Conservation (phyloP, 2,797 vertebrate species). For the Melanitta fusca region DNA sequence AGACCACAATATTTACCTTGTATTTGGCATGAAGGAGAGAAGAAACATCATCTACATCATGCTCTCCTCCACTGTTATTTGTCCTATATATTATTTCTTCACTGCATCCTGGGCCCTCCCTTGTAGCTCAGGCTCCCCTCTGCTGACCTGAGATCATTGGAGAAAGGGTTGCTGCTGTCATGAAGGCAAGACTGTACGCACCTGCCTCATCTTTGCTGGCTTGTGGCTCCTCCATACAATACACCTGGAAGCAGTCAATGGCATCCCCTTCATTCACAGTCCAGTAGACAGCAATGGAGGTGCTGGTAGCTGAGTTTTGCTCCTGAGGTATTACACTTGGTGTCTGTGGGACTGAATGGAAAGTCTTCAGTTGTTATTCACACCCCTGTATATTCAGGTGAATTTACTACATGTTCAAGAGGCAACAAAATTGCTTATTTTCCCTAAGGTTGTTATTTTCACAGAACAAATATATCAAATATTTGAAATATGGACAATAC, state of each 20-base stretch:
- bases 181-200: conserved; percentile 46
- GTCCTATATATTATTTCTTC: neutral
- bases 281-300: conserved; percentile 94
- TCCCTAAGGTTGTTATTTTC: neutral
- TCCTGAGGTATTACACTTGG: conserved; percentile 90
- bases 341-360: conserved; percentile 88
- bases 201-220: conserved; percentile 80
- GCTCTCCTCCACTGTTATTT: neutral
- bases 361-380: neutral
- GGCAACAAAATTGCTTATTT: neutral
- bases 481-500: neutral
- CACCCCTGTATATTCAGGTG: neutral
- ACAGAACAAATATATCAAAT: neutral
- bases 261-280: conserved; percentile 88
- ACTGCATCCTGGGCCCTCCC: neutral
- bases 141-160: neutral
- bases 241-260: conserved; percentile 96
- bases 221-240: conserved; percentile 93
- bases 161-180: neutral
- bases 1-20: neutral
- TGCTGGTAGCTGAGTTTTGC: conserved; percentile 89
- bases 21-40: neutral
- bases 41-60: neutral
- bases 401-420: neutral
- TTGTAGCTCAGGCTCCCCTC: neutral